A percentile compares a stretch with the other conserved stretches of the same genome.
Conservation (phyloP, 2,113 vertebrate genomes). For the Bungarus multicinctus region DNA sequence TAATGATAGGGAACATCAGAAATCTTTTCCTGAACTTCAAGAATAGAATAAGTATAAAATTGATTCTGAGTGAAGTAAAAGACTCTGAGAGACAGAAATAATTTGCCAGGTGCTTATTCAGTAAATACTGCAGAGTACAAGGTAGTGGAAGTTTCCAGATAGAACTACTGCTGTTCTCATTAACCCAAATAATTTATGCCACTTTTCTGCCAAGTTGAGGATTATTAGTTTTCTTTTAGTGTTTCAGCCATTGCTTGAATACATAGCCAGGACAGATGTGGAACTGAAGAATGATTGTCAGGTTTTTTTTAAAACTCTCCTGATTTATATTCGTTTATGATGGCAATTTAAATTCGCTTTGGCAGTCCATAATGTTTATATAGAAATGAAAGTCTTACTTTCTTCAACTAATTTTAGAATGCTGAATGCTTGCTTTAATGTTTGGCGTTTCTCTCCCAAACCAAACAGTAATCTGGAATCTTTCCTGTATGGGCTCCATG, state of each 20-base stretch:
- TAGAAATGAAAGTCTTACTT: neutral
- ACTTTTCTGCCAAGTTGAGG: neutral
- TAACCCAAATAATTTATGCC: neutral
- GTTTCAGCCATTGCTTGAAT: neutral
- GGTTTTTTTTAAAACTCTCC: neutral
- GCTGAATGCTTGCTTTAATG: constrained; percentile 26
- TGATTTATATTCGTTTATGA: neutral
- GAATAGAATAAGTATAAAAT: neutral
- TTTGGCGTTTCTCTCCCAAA: constrained; percentile 18
- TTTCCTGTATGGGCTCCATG: constrained; percentile 95
- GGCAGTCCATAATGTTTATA: neutral
- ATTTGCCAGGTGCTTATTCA: neutral
- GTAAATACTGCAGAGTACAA: neutral
- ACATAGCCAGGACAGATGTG: neutral
- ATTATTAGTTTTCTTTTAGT: neutral
- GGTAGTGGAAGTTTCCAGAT: neutral
- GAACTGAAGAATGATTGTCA: neutral
- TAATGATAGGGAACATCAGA: neutral
- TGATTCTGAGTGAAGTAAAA: neutral
- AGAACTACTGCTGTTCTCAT: neutral
- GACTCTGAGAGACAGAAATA: neutral
- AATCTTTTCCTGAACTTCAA: neutral
- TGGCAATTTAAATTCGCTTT: neutral
- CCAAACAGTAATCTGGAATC: constrained; percentile 92
- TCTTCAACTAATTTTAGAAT: neutral